phyloP scores from a whole-genome alignment of 2,888 invertebrate species.

The Agapostemon virescens region DNA sequence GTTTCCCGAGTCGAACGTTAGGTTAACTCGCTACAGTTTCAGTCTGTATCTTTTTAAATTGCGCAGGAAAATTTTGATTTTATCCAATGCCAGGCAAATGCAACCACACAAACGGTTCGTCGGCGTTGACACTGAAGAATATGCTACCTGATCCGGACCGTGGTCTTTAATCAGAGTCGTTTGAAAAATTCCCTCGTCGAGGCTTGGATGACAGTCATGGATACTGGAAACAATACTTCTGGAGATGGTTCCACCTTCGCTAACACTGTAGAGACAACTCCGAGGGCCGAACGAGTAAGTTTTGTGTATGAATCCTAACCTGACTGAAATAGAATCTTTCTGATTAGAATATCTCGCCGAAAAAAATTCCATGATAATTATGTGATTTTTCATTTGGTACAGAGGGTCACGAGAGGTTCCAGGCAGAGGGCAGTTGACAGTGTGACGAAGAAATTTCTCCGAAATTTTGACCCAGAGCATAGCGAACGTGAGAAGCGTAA shows the following conservation, averaged over 20 bases:
- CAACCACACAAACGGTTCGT: neutral
- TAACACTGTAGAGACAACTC: constrained; percentile 23
- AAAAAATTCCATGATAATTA: neutral
- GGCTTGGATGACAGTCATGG: constrained; percentile 24
- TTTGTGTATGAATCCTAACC: too few relatives aligned
- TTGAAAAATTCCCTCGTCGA: neutral
- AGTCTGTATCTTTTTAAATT: neutral
- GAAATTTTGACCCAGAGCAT: constrained; percentile 88
- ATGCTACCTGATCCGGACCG: neutral
- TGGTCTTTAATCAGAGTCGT: neutral
- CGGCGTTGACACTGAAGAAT: constrained; percentile 1
- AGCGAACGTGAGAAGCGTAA: constrained; percentile 90
- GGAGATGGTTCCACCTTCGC: neutral
- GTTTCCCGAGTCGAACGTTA: neutral
- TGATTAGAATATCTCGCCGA: neutral
- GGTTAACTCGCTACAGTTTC: neutral
- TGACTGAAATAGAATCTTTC: too few relatives aligned
- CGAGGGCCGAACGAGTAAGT: constrained; percentile 51
- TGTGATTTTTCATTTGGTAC: neutral
- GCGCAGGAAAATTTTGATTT: neutral
- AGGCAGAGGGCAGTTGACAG: constrained; percentile 69
- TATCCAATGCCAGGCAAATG: neutral
- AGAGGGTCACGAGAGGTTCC: constrained; percentile 69
- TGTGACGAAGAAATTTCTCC: constrained; percentile 74
- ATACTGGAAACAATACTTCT: constrained; percentile 27